Base-by-base conservation (phyloP, 2,797 vertebrate genomes). In the Sphaeramia orbicularis region DNA sequence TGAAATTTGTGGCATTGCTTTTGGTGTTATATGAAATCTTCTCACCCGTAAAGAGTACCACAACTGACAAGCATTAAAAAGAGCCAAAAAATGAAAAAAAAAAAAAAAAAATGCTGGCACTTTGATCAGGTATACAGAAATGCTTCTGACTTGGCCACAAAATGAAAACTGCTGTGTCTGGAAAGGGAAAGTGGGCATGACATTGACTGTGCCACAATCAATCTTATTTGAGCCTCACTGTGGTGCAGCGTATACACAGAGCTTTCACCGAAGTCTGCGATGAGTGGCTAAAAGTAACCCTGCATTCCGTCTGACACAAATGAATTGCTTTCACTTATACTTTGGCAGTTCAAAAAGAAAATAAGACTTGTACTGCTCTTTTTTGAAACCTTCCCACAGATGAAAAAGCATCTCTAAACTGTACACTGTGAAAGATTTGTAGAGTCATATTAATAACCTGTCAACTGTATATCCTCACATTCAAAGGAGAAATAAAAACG, bases 151-250 rank as follows among this genome's bases (percentile, higher is more conserved):
- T 66, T 32, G 27, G 44, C 41, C 70, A 42, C 19, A 42, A 36
- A 56, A 40, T 45, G 54, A 42, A 75, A 71, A 70, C 38, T 61
- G 75, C 66, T 60, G 73, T 6, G 24, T 71, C 62, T 64, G 51
- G 70, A 62, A 53, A 75, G 55, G 64, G 43, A 73, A 83, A 69
- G 35, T 54, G 56, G 47, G 53, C 71, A 67, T 69, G 64, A 71
- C 64, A 81, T 78, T 51, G 56, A 74, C 27, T 66, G 36, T 71
- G 75, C 67, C 72, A 76, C 70, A 63, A 65, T 79, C 67, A 74
- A 78, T 80, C 45, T 80, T 38, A 79, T 73, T 61, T 57, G 51
- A 65, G 47, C 9, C 52, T 19, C 2, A 21, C 40, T 16, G 66
- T 41, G 47, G 61, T 48, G 63, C 54, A 49, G 19, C 54, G 69